Conservation (phyloP, 30 jellyfish, hydroid and myxozoan species). For the Rhopilema esculentum region DNA sequence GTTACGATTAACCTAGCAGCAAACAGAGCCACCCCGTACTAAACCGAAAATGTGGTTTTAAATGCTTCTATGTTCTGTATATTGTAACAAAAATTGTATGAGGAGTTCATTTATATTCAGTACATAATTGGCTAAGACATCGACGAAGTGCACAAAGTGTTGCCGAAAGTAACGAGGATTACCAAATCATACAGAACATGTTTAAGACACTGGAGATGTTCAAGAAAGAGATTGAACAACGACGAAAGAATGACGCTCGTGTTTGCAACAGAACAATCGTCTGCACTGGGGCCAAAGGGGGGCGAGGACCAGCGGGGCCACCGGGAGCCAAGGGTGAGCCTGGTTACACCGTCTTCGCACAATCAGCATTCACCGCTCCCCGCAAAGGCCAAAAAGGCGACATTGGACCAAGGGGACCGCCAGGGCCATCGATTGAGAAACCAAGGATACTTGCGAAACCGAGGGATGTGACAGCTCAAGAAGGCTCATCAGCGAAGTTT, state of each 20-base stretch:
- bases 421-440: slow-evolving; percentile 54
- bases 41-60: too few relatives aligned
- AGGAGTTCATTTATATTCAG: background rate
- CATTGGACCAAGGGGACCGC: slow-evolving; percentile 63
- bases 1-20: too few relatives aligned
- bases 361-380: background rate
- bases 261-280: slow-evolving; percentile 14
- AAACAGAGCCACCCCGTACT: too few relatives aligned
- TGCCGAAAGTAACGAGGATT: background rate
- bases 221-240: background rate
- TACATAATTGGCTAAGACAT: background rate
- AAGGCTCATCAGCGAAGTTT: slow-evolving; percentile 37
- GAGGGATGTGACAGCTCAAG: slow-evolving; percentile 19
- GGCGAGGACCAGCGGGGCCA: slow-evolving; percentile 41
- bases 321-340: slow-evolving; percentile 39
- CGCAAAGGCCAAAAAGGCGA: slow-evolving; percentile 53
- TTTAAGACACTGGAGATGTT: background rate
- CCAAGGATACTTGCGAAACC: slow-evolving; percentile 32
- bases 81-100: background rate
- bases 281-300: slow-evolving; percentile 7
- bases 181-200: background rate
- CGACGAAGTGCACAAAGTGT: slow-evolving; percentile 10
- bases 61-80: too few relatives aligned
- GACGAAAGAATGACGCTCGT: background rate
- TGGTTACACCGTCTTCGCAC: slow-evolving; percentile 13